Base-by-base conservation (phyloP, 2,888 invertebrate species). In the Sisyra terminalis region DNA sequence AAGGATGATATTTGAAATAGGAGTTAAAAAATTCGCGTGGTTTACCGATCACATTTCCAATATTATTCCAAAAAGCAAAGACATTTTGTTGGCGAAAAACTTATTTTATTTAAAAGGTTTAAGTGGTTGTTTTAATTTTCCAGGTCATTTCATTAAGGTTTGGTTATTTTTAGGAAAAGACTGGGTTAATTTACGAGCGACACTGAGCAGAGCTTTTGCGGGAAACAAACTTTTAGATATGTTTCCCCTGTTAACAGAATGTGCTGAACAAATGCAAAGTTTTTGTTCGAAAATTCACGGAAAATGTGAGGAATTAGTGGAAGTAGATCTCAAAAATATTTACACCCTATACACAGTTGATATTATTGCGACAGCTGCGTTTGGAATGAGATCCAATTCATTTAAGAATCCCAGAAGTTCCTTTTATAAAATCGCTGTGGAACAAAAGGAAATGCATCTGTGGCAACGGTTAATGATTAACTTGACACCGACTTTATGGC, bases 371-470 rank as follows among this genome's bases (percentile, higher is more conserved):
- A 61, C 66, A 1, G 61, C 64, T 16, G 69, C 66, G 2, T 70
- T 69, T 46, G 71, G 70, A 0, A 49, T 70, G 2, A 61, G 67
- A 47, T 65, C 71, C 2, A 64, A 75, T 50, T 75, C 75, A 0
- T 58, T 69, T 13, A 53, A 55, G 4, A 61, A 74, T 0, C 58
- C 55, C 7, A 51, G 70, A 1, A 73, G 74, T 47, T 54, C 65
- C 17, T 75, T 76, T 52, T 74, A 67, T 48, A 40, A 50, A 24
- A 66, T 63, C 59, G 72, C 70, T 14, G 67, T 65, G 46, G 55
- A 54, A 10, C 53, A 64, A 7, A 65, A 69, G 0, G 58, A 58
- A 7, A 66, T 69, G 42, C 52, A 45, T 15, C 35, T 17, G 51
- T 44, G 40, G 3, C 29, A 29, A 44, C 32, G 24, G 24, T 24